Percentiles rank a stretch among this genome's conserved stretches.
phyloP scores from a whole-genome alignment of 2,113 vertebrate species.

The Alouatta palliata region DNA sequence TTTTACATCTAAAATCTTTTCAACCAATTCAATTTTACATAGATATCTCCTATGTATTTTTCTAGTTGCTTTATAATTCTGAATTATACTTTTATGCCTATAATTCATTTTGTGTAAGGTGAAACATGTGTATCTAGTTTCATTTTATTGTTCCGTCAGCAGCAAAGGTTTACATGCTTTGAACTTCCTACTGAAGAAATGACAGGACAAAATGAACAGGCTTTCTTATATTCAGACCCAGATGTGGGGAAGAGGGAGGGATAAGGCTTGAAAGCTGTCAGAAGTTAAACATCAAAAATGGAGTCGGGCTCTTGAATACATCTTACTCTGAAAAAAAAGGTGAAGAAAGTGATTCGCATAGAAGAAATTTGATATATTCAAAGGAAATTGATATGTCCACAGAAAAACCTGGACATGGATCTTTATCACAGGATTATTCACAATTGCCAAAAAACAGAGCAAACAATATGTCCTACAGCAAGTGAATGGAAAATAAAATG shows the following conservation, averaged over 20 bases:
- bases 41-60: neutral
- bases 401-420: neutral
- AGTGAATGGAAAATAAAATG: neutral
- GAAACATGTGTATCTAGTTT: neutral
- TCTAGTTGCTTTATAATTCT: neutral
- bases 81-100: neutral
- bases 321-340: neutral
- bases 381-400: neutral
- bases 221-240: neutral
- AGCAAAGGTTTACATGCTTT: neutral
- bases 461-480: neutral
- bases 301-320: neutral
- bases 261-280: neutral
- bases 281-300: neutral
- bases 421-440: neutral
- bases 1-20: neutral
- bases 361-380: neutral
- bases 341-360: neutral
- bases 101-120: neutral
- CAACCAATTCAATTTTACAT: neutral
- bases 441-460: neutral
- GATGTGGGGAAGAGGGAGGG: accelerated
- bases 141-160: neutral
- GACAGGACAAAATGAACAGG: accelerated
- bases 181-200: neutral